Evolutionary conservation across 2,888 invertebrate genomes (phyloP), one percentile per base, ranked within the genome.

Genomic region (Sylvicola cinctus): DNA sequence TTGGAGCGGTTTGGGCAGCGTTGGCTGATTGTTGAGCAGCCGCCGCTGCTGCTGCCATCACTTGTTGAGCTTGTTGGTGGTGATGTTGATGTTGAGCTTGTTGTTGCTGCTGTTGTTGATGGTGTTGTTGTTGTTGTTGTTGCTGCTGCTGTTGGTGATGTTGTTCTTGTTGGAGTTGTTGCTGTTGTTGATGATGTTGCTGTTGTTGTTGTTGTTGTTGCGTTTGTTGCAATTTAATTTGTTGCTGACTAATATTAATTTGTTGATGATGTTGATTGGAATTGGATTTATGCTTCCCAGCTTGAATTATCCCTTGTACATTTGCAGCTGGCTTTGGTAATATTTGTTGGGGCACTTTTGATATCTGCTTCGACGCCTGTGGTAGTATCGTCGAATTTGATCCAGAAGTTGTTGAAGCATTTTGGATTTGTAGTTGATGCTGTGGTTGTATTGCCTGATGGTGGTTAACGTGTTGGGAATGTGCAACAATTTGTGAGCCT

Each of bases 281-380:
- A 8, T n/a, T 15, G 27, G 33, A 16, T 29, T 5, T 25, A 11
- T 25, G 25, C 25, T 25, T 8, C 11, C 11, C 7, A 8, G 25
- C 11, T 7, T 25, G 7, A 34, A 25, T 27, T n/a, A n/a, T n/a
- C n/a, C n/a, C n/a, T n/a, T n/a, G n/a, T n/a, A n/a, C n/a, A 25
- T 14, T 29, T 13, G 23, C 52, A n/a, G 57, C 51, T 30, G 69
- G 68, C 52, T 71, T 71, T 27, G 69, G 70, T 47, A 70, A 57
- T 45, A 68, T 68, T 50, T 68, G 68, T 25, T 68, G 69, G 3
- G 68, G 68, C 38, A 63, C 61, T 48, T 63, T 60, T 30, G 54
- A n/a, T n/a, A n/a, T 49, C 17, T 56, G 49, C 38, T 57, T 57
- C 7, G 28, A 35, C 11, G 48, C 43, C 14, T 51, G 46, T 12